A percentile compares a stretch with the other conserved stretches of the same genome.
Evolutionary conservation across 1,140 invertebrate genomes (phyloP).

Genomic region (Calliphora vicina): DNA sequence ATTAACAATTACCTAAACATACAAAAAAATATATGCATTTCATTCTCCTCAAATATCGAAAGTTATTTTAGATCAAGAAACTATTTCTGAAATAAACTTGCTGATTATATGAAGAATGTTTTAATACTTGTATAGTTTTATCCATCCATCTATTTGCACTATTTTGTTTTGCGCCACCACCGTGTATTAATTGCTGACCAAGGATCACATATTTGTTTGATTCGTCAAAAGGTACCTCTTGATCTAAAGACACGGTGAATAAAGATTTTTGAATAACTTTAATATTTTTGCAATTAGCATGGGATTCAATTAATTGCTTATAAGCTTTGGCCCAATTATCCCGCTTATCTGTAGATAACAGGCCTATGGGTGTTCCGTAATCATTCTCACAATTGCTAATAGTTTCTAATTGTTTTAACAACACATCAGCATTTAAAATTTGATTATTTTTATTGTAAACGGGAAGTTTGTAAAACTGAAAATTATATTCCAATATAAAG

Average conservation of each 20-base stretch:
- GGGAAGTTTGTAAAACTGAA: conserved; percentile 79
- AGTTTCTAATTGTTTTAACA: conserved; percentile 62
- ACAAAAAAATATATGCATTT: no score
- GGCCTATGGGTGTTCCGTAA: conserved; percentile 71
- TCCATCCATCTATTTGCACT: conserved; percentile 89
- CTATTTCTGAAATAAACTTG: neutral
- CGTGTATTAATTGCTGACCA: conserved; percentile 75
- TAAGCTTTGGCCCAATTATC: conserved; percentile 84
- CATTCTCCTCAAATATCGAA: neutral
- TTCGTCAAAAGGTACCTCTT: conserved; percentile 64
- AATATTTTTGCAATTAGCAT: conserved; percentile 66
- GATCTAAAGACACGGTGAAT: conserved; percentile 85
- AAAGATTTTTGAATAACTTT: conserved; percentile 77
- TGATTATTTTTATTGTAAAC: conserved; percentile 70
- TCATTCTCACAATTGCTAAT: conserved; percentile 66
- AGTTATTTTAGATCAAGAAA: neutral
- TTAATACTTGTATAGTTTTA: conserved; percentile 79
- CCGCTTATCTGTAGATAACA: conserved; percentile 82
- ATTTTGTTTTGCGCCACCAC: conserved; percentile 73
- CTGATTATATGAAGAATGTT: neutral
- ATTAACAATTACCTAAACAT: conserved; percentile 80
- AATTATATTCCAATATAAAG: conserved; percentile 40
- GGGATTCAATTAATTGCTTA: conserved; percentile 71
- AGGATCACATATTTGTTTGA: conserved; percentile 61
- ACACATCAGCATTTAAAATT: conserved; percentile 41